Base-by-base conservation (phyloP, 2,797 vertebrate genomes). In the Microhierax caerulescens region DNA sequence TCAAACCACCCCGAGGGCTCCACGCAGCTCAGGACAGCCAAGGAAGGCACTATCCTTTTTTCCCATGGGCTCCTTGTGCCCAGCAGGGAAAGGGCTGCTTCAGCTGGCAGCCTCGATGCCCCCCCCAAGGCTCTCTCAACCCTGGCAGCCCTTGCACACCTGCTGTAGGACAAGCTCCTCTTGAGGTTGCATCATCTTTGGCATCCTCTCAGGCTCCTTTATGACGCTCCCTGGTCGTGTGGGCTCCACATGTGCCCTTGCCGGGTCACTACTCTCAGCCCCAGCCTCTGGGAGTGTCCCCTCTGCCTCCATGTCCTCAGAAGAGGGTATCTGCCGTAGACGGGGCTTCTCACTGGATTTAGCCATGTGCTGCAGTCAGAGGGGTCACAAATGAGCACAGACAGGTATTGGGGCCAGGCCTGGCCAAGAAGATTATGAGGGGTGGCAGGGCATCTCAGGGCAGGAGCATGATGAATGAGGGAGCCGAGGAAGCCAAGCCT, bases 271-370 rank as follows among this genome's bases (percentile, higher is more conserved):
- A 2, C 34, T 11, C 73, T 95, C 96, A 5, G 57, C 53, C 3
- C 30, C 30, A 0, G 30, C 34, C 19, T 74, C 96, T 2, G 76
- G 59, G 8, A 90, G 78, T 0, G 79, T 53, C 43, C 90, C 95
- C 87, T 95, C 94, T 0, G 97, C 99, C 97, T 99, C 99, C 97
- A 99, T 99, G 78, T 99, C 99, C 97, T 99, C 99, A 0, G 99
- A 98, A 4, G 99, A 99, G 1, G 99, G 99, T 90, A 99, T 99
- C 98, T 99, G 99, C 73, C 98, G 98, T 81, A 99, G 98, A 28
- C 99, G 98, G 36, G 99, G 99, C 97, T 99, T 99, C 98, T 99
- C 99, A 6, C 99, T 99, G 63, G 99, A 98, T 95, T 99, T 99
- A 3, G 97, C 97, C 98, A 99, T 98, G 72, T 99, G 98, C 98